Evolutionary conservation across 2,113 vertebrate genomes (phyloP).

Genomic region (Cyanoliseus patagonus): DNA sequence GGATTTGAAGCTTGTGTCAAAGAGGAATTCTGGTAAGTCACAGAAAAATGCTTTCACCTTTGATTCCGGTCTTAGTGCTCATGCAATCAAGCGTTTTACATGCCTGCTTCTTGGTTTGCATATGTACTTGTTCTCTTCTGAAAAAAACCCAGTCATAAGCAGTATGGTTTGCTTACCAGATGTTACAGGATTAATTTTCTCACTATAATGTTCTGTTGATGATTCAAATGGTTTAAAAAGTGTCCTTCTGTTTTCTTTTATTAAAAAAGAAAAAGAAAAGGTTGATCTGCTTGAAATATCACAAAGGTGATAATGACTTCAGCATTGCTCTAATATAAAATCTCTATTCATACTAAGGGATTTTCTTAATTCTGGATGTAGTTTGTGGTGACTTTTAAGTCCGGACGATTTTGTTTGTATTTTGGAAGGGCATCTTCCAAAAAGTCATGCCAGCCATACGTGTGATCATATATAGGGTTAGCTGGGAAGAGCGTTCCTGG

Average conservation of each 20-base stretch:
- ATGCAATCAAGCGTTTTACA: not conserved
- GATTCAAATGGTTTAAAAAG: not conserved
- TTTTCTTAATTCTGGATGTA: not conserved
- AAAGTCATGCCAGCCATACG: not conserved
- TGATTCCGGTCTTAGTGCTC: not conserved
- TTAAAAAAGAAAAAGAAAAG: not conserved
- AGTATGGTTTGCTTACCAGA: not conserved
- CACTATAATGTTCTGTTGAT: not conserved
- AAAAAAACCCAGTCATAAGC: not conserved
- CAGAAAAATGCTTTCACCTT: conserved; percentile 24
- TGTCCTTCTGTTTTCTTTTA: not conserved
- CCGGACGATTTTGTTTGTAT: not conserved
- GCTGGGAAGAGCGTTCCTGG: not conserved
- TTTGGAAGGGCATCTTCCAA: not conserved
- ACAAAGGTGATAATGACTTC: not conserved
- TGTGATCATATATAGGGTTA: not conserved
- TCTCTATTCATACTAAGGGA: not conserved
- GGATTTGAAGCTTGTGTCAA: conserved; percentile 91
- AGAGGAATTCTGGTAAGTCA: conserved; percentile 95
- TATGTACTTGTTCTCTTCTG: not conserved
- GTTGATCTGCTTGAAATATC: not conserved
- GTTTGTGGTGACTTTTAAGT: not conserved
- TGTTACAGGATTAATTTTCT: not conserved
- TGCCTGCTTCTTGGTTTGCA: not conserved
- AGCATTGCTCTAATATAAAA: not conserved